Evolutionary conservation across 2,888 invertebrate genomes (phyloP), one percentile per base, ranked within the genome.

Genomic region (Danaus chrysippus): DNA sequence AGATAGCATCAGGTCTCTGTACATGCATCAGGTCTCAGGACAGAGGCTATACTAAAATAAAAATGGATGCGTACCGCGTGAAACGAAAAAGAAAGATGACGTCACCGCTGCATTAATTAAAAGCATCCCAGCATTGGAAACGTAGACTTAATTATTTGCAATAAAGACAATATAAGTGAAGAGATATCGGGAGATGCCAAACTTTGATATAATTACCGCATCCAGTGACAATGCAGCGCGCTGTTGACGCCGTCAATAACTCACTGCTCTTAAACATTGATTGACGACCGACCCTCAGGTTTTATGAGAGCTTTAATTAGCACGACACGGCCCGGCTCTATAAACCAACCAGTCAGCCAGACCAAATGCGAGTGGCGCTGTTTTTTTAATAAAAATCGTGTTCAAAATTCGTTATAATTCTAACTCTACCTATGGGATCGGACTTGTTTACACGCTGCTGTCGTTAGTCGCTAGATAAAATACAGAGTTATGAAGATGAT

Each of bases 251-350:
- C 23, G 8, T 71, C 81, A 75, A 83, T 86, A 82, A 83, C 76
- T 83, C 82, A 79, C 73, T 76, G 77, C 78, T 77, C 79, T 79
- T 77, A 75, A 75, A 77, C 74, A 75, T 81, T 86, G 87, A 87
- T 89, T 87, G 88, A 87, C 85, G 84, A 78, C 74, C 71, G 77
- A 76, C 80, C 81, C 81, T 80, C 76, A 65, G 68, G 73, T 79
- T 85, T 86, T 85, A 88, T 81, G 87, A 86, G 83, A 76, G 73
- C 75, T 76, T 82, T 89, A 88, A 88, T 89, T 88, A 88, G 82
- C 71, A 75, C 80, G 81, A 80, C 82, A 79, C 77, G 76, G 71
- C 76, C 76, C 75, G 79, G 76, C 78, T 78, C 76, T 74, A 78
- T 81, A 81, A 81, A 82, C 76, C 58, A 58, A 73, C 74, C 62